Evolutionary conservation across 2,888 invertebrate genomes (phyloP).

Genomic region (Cerastoderma edule): DNA sequence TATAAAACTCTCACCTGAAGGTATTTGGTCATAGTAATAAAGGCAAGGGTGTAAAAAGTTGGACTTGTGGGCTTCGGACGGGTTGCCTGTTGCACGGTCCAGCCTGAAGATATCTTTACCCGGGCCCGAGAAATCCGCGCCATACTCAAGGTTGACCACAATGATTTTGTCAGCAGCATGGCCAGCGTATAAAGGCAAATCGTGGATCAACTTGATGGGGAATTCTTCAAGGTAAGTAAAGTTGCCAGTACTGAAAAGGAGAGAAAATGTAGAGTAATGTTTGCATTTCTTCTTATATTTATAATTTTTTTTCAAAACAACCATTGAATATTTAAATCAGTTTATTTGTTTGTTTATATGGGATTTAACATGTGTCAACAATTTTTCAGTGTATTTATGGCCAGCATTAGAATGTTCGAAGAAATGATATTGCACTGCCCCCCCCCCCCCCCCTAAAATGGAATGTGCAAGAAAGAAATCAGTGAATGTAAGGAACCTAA

Average conservation of each 20-base stretch:
- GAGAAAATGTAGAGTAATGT: too few species aligned
- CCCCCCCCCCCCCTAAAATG: too few species aligned
- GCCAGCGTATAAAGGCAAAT: conserved; percentile 80
- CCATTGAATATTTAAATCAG: too few species aligned
- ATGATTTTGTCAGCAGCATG: conserved; percentile 74
- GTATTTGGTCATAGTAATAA: conserved; percentile 83
- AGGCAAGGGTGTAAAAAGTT: conserved; percentile 85
- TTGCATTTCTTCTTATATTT: too few species aligned
- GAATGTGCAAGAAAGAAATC: too few species aligned
- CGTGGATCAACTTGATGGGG: conserved; percentile 81
- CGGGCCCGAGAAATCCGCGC: conserved; percentile 83
- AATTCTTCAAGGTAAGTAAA: conserved; percentile 83
- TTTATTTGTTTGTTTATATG: too few species aligned
- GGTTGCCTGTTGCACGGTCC: conserved; percentile 83
- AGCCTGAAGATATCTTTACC: conserved; percentile 83
- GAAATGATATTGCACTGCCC: too few species aligned
- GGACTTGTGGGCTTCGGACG: conserved; percentile 83
- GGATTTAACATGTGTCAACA: too few species aligned
- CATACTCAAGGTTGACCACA: conserved; percentile 84
- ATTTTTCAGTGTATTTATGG: too few species aligned
- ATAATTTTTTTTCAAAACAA: too few species aligned
- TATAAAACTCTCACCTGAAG: conserved; percentile 82
- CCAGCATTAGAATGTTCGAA: too few species aligned
- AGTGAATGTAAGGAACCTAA: too few species aligned
- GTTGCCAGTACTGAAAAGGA: conserved; percentile 19